Base-by-base conservation (phyloP, 2,113 vertebrate species). In the Albula glossodonta region DNA sequence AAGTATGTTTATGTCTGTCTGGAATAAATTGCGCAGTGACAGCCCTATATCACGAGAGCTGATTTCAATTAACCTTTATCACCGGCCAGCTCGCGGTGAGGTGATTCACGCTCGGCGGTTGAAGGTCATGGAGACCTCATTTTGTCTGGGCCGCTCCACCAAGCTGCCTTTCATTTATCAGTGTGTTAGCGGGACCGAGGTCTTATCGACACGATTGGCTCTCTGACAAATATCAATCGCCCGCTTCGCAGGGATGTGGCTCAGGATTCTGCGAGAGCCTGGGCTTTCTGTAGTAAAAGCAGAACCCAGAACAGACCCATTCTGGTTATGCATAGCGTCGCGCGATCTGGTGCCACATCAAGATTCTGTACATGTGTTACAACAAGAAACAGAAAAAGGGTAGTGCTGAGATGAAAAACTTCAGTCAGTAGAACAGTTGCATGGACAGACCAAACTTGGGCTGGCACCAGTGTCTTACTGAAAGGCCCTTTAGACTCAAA, bases 31-130 rank as follows among this genome's bases (percentile, higher is more conserved):
- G 86, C 78, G 25, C 51, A 41, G 86, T 84, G 77, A 87, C 88
- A 87, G 77, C 87, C 86, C 77, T 80, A 88, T 85, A 91, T 88
- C 84, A 86, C 53, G 77, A 52, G 82, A 87, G 86, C 81, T 83
- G 83, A 84, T 85, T 91, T 90, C 86, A 88, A 91, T 90, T 91
- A 91, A 91, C 90, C 90, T 91, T 91, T 91, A 88, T 90, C 87
- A 91, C 57, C 53, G 52, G 70, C 83, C 52, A 31, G 84, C 48
- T 85, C 15, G 52, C 52, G 66, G 85, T 78, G 74, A 66, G 63
- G 87, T 83, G 87, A 86, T 88, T 80, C 85, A 86, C 83, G 83
- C 74, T 3, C 51, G 49, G 13, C 52, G 84, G 79, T 83, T 90
- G 89, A 90, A 91, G 90, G 88, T 91, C 86, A 90, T 17, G 22